Evolutionary conservation across 1,140 invertebrate species (phyloP), one percentile per base, ranked within the genome.

Genomic region (Anadara kagoshimensis): DNA sequence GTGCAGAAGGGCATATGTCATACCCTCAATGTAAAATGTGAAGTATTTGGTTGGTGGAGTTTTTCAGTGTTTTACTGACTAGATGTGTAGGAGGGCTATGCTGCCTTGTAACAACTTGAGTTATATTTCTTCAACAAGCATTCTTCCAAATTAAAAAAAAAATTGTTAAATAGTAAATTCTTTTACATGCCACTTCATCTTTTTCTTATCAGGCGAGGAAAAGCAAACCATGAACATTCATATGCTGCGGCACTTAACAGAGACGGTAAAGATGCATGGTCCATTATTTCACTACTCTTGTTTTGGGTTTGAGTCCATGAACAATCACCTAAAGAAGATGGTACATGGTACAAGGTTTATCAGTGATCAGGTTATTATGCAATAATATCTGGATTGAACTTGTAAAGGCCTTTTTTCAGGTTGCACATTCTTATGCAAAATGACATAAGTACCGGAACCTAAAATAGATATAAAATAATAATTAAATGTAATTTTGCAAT

Each of bases 291-390:
- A 5, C 5, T 63, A 47, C 22, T 63, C 61, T 22, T 63, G 61
- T 63, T 63, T 63, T 63, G 61, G 61, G 11, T 63, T 63, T 22
- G 61, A 63, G 41, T 63, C 61, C 22, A 63, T 63, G 43, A 63
- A 63, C 16, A 22, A 11, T 16, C 11, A 20, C 16, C 5, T 63
- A 22, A 63, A 63, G 41, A 49, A 49, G 10, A 63, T 63, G 61
- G 41, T 63, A 45, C 61, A 63, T 63, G 61, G 61, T 47, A 47
- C 61, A 16, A 16, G 61, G 20, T 16, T 20, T 63, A 47, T 49
- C 43, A 63, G 47, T 24, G 24, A 63, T 18, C 61, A 63, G n/a
- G 61, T 63, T 22, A 5, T 5, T 57, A 26, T 24, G 8, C n/a
- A 26, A 26, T 11, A 10, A n/a, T 26, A 22, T 57, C 14, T 5